A percentile compares a stretch with the other conserved stretches of the same genome.
Conservation (phyloP, 1,140 invertebrate species). For the Triops cancriformis region DNA sequence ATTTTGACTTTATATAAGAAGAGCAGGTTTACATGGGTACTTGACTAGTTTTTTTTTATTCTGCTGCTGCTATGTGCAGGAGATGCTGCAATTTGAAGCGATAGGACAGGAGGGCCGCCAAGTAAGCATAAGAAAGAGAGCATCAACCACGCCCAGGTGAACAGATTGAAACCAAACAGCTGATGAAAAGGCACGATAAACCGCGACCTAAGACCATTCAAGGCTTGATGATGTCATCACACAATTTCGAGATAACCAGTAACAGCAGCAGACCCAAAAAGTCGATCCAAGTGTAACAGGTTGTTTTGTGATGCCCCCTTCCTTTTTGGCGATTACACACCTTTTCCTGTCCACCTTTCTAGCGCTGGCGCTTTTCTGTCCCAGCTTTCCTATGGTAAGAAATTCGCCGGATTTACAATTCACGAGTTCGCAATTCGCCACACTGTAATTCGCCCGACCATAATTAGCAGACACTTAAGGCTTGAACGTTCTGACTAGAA, state of each 20-base stretch:
- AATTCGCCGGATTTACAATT: no score
- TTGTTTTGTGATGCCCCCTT: not conserved
- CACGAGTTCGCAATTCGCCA: no score
- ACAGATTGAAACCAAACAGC: slow-evolving; percentile 13
- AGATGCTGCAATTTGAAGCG: not conserved
- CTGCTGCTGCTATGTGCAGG: not conserved
- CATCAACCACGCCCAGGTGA: slow-evolving; percentile 6
- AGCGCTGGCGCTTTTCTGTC: no score
- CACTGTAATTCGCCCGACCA: no score
- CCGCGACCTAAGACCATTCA: not conserved
- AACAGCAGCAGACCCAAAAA: not conserved
- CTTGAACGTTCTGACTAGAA: no score
- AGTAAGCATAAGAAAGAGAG: not conserved
- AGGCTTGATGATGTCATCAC: slow-evolving; percentile 13
- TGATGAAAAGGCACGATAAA: slow-evolving; percentile 6
- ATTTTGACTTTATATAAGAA: no score
- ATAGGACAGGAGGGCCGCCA: not conserved
- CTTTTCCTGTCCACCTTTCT: not conserved
- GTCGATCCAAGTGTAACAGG: not conserved
- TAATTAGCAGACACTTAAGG: no score
- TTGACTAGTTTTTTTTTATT: not conserved
- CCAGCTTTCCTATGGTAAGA: no score
- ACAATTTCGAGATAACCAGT: not conserved
- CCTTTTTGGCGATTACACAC: not conserved
- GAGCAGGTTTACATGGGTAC: no score